Percentiles rank a stretch among this genome's conserved stretches.
These are phyloP conservation scores for Trochalopteron elliotii DNA, from an alignment of 2,113 vertebrate species.

Conservation along the genomic window DNA sequence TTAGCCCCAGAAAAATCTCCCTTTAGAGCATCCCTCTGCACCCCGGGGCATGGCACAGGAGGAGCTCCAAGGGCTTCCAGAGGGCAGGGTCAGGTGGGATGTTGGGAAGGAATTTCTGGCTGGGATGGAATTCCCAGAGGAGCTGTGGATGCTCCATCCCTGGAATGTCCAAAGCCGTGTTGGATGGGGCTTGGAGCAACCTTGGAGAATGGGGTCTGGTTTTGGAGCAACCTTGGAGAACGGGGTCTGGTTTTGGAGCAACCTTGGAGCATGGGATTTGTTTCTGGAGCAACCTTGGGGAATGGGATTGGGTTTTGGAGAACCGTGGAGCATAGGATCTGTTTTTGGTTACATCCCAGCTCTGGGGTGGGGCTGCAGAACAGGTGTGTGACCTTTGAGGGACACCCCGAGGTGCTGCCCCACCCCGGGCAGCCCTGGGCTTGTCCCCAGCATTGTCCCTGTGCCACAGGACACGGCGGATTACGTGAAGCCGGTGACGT, in stretches of 20 bases:
- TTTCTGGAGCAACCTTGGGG: too few species aligned
- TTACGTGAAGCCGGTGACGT: slow-evolving; percentile 89
- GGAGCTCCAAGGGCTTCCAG: too few species aligned
- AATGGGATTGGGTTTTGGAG: too few species aligned
- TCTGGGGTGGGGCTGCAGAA: neutral
- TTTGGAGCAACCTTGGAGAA: too few species aligned
- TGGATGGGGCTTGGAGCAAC: fast-evolving
- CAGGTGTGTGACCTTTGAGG: neutral
- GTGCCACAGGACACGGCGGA: slow-evolving; percentile 87
- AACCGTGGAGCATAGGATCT: too few species aligned
- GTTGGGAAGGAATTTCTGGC: neutral
- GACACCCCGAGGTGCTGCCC: neutral
- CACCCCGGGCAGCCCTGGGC: neutral
- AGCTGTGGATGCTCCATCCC: neutral
- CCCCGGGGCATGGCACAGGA: fast-evolving
- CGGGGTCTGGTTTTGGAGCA: too few species aligned
- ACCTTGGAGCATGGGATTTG: too few species aligned
- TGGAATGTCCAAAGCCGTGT: too few species aligned
- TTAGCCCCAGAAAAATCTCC: neutral
- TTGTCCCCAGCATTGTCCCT: fast-evolving
- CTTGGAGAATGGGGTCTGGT: too few species aligned
- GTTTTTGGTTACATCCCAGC: neutral
- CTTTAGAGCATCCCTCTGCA: neutral
- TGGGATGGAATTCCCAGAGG: neutral
- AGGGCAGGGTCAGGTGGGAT: neutral